Base-by-base conservation (phyloP, 92 coral and sea anemone genomes). In the Parazoanthus swiftii region DNA sequence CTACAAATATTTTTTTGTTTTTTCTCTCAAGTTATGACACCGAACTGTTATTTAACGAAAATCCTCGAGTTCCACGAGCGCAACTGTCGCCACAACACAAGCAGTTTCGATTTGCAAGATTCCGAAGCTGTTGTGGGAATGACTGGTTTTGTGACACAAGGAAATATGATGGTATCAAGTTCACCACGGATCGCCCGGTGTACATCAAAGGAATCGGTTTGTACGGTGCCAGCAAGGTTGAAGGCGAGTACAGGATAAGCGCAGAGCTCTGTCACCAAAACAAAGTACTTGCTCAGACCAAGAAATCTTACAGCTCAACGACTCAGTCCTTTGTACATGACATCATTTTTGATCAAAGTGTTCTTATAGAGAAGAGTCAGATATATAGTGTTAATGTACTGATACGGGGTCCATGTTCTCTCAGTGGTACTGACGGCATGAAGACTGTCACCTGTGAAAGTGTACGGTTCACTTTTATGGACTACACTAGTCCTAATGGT, bases 101-200 rank as follows among this genome's bases (percentile, higher is more conserved):
- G 79, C 86, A 87, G 46, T 66, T 91, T 33, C 86, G 98, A 85
- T 91, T 93, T 51, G 90, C 94, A 33, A 73, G 98, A 76, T 94
- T 94, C 74, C 94, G 92, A 78, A 94, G 94, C 89, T 94, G 98
- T 65, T 94, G 98, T 72, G 98, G 98, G 21, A 93, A 91, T 71
- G 98, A 94, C 84, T 94, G 98, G 98, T 94, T 94, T 77, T 94
- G 98, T 74, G 98, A 94, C 85, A 94, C 98, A 48, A 91, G 93
- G 81, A 94, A 94, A 88, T 89, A 81, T 76, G 98, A 94, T 89
- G 98, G 94, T 7, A 75, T 94, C 15, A 89, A 94, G 81, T 94
- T 94, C 82, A 89, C 90, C 85, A 91, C 93, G 4, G 95, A 94
- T 81, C 90, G 89, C 33, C 83, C 94, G 3, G 82, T 94, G 2